Evolutionary conservation across 2,888 invertebrate genomes (phyloP), one percentile per base, ranked within the genome.

Genomic region (Xestia rhomboidea): DNA sequence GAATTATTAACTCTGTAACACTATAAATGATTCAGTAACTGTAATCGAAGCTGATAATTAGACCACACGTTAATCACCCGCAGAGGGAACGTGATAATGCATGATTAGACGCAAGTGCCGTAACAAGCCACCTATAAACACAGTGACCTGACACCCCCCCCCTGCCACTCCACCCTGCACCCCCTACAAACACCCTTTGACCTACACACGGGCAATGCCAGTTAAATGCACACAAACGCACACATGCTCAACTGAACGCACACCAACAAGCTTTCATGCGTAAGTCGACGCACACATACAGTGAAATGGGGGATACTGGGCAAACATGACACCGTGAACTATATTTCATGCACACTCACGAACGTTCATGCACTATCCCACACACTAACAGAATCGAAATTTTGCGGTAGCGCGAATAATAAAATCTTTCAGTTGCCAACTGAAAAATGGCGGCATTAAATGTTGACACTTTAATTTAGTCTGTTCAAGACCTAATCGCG

Each of bases 111-210:
- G 90, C 89, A 90, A 91, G 91, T 90, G 90, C 91, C 89, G 89
- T 90, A 91, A 89, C 85, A 87, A 88, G 62, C 87, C 91, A 93
- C 95, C 95, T 93, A 95, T 91, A 95, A 94, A 95, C 95, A 95
- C 92, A 93, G 90, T 95, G 95, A 95, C 96, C 95, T 91, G 90
- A 88, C 92, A 90, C 90, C 90, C 90, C 90, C 90, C 90, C 79
- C 78, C 46, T 73, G 69, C 81, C 86, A 83, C 89, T 72, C 82
- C 84, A 82, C 87, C 75, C 81, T 77, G 44, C 79, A 69, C 89
- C 85, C 86, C 77, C 87, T 71, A 71, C 77, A 83, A 89, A 84
- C 91, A 90, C 91, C 90, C 91, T 87, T 86, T 89, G 90, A 89
- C 92, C 91, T 90, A 90, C 92, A 90, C 89, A 88, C 85, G 77